Evolutionary conservation across 1,140 invertebrate species (phyloP).

Genomic region (Euwallacea similis): DNA sequence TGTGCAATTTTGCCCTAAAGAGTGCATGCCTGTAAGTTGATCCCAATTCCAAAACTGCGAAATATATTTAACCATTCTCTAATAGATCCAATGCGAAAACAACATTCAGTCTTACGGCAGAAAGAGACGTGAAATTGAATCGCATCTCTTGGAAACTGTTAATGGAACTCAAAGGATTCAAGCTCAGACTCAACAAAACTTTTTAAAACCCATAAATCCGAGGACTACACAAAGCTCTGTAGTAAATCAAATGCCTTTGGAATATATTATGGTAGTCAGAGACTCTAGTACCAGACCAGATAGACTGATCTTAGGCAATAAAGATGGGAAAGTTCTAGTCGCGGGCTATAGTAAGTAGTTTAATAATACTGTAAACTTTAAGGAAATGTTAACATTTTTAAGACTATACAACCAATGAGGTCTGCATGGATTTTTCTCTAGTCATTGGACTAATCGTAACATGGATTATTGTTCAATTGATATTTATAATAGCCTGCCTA

Average conservation of each 20-base stretch:
- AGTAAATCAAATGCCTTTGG: slow-evolving; percentile 52
- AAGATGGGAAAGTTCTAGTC: slow-evolving; percentile 53
- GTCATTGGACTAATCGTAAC: slow-evolving; percentile 48
- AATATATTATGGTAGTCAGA: slow-evolving; percentile 55
- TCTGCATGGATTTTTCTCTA: slow-evolving; percentile 51
- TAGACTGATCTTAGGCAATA: slow-evolving; percentile 55
- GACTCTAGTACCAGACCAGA: slow-evolving; percentile 51
- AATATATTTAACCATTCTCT: slow-evolving; percentile 7
- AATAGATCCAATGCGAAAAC: slow-evolving; percentile 41
- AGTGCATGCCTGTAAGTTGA: slow-evolving; percentile 49
- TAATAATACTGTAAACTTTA: neutral
- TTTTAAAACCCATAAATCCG: no score
- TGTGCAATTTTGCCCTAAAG: slow-evolving; percentile 55
- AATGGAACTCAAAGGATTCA: slow-evolving; percentile 41
- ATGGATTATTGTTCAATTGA: slow-evolving; percentile 50
- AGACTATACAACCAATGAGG: slow-evolving; percentile 50
- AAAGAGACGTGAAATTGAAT: slow-evolving; percentile 33
- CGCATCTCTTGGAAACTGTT: slow-evolving; percentile 32
- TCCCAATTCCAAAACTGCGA: neutral
- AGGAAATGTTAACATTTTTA: neutral
- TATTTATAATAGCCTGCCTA: slow-evolving; percentile 46
- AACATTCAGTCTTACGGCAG: slow-evolving; percentile 34
- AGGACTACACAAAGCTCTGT: slow-evolving; percentile 27
- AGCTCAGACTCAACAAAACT: neutral
- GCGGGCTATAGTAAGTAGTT: slow-evolving; percentile 54